phyloP scores from a whole-genome alignment of 2,113 vertebrate genomes.

The Spea bombifrons region DNA sequence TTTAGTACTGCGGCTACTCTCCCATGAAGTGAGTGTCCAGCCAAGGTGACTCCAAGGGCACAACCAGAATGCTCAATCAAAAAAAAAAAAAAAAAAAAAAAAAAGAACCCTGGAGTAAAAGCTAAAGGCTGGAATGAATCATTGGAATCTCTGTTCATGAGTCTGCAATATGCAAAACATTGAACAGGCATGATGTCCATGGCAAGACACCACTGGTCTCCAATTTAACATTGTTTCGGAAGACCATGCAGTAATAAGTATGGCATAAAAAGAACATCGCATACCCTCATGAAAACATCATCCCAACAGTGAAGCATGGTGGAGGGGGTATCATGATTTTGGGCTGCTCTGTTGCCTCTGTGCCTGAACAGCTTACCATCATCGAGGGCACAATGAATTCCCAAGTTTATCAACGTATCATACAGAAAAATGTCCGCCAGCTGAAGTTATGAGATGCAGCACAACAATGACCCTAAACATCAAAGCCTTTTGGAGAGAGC shows the following conservation, averaged over 20 bases:
- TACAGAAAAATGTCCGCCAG: no score
- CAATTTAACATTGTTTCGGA: background rate
- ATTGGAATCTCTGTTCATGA: background rate
- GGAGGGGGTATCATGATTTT: background rate
- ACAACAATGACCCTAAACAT: no score
- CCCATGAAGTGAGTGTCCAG: no score
- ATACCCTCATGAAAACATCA: background rate
- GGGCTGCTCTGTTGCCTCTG: background rate
- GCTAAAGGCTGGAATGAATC: background rate
- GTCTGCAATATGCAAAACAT: background rate
- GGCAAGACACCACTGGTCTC: background rate
- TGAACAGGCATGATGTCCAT: constrained; percentile 1
- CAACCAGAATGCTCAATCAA: background rate
- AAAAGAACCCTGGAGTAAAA: background rate
- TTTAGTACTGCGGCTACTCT: no score
- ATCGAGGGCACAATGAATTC: background rate
- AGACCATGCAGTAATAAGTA: background rate
- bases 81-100: background rate
- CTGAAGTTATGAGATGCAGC: no score
- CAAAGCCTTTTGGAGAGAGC: no score
- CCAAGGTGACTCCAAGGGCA: no score
- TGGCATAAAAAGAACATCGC: background rate
- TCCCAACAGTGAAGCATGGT: background rate
- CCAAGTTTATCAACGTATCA: background rate
- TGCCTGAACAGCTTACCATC: background rate